These are phyloP conservation scores for Miniopterus natalensis DNA, from an alignment of 2,113 vertebrate genomes.

Conservation along the genomic window DNA sequence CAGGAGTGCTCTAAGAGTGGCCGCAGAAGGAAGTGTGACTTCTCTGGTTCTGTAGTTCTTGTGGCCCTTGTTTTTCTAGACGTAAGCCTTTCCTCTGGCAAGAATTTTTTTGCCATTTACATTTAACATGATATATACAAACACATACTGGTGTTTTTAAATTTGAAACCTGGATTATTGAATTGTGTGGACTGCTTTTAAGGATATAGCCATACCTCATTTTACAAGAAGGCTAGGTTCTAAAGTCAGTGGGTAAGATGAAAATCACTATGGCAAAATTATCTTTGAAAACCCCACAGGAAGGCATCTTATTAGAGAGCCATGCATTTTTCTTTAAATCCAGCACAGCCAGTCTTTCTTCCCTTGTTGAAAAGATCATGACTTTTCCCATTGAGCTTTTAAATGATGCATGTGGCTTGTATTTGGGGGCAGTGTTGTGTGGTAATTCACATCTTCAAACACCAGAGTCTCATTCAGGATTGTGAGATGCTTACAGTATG, in stretches of 20 bases:
- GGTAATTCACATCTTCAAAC: conserved; percentile 7
- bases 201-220: not conserved
- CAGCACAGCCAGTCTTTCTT: not conserved
- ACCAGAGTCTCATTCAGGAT: not conserved
- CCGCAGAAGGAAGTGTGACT: not conserved
- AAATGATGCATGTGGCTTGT: not conserved
- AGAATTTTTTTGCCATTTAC: not conserved
- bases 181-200: conserved; percentile 5
- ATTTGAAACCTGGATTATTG: not conserved
- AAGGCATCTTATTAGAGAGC: not conserved
- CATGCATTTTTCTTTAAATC: not conserved
- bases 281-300: not conserved
- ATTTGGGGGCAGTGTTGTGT: not conserved
- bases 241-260: not conserved
- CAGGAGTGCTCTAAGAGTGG: not conserved
- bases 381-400: not conserved
- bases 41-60: not conserved
- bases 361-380: not conserved
- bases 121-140: not conserved
- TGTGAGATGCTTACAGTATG: not conserved
- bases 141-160: not conserved
- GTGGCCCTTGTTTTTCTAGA: not conserved
- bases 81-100: not conserved
- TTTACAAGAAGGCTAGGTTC: not conserved
- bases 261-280: not conserved